Percentiles rank a stretch among this genome's conserved stretches.
Conservation (phyloP, 1,140 invertebrate genomes). For the Rhysida immarginata region DNA sequence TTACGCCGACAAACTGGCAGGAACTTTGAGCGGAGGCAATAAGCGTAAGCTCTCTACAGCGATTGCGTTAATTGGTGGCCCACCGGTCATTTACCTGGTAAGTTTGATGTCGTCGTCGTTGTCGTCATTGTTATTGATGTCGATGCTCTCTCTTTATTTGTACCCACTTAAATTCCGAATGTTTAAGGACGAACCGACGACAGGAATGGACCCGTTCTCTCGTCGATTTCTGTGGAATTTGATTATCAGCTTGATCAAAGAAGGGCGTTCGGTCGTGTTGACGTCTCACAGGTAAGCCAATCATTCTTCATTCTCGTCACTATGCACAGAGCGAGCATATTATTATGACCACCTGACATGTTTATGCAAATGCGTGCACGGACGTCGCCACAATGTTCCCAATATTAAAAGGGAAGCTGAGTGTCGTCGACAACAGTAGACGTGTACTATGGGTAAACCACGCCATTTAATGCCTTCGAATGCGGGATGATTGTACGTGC, state of each 20-base stretch:
- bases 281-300: slow-evolving; percentile 19
- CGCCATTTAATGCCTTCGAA: no score
- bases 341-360: no score
- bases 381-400: no score
- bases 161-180: neutral
- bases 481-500: no score
- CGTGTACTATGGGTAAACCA: no score
- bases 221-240: slow-evolving; percentile 39
- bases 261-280: slow-evolving; percentile 19
- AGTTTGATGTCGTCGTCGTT: no score
- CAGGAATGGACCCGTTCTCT: slow-evolving; percentile 41
- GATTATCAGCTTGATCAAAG: slow-evolving; percentile 20
- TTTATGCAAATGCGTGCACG: no score
- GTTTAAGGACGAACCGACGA: slow-evolving; percentile 36
- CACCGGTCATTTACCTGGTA: slow-evolving; percentile 37
- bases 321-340: no score
- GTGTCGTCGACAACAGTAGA: no score
- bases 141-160: no score
- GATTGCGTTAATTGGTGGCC: slow-evolving; percentile 37
- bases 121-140: no score
- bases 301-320: neutral
- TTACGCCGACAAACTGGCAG: slow-evolving; percentile 26
- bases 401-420: no score
- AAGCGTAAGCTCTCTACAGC: slow-evolving; percentile 37
- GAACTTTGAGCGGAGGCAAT: slow-evolving; percentile 35